Evolutionary conservation across 2,113 vertebrate genomes (phyloP).

Genomic region (Sylvilagus bachmani): DNA sequence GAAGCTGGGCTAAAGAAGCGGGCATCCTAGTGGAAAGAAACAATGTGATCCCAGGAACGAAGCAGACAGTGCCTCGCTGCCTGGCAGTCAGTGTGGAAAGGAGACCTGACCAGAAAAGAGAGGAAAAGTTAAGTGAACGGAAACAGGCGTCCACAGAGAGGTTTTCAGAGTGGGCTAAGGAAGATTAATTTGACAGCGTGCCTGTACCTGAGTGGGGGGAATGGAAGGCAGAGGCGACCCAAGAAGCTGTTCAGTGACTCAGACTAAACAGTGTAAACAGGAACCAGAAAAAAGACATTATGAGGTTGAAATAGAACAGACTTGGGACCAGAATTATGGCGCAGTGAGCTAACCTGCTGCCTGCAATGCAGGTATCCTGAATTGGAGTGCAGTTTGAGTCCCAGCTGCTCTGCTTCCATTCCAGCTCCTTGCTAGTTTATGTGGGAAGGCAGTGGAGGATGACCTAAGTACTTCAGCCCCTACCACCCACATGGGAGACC

Average conservation of each 20-base stretch:
- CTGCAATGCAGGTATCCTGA: too few relatives aligned
- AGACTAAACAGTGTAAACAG: neutral
- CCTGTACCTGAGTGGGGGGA: neutral
- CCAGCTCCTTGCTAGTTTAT: too few relatives aligned
- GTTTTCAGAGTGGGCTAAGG: constrained; percentile 9
- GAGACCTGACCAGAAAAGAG: neutral
- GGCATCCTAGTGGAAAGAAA: neutral
- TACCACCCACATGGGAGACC: too few relatives aligned
- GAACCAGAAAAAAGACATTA: neutral
- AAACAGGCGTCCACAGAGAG: neutral
- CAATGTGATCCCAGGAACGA: neutral
- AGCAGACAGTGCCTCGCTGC: neutral
- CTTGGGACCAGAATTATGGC: too few relatives aligned
- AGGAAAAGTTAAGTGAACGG: neutral
- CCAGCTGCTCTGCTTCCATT: too few relatives aligned
- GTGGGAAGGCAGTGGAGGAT: too few relatives aligned
- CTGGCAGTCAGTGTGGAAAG: neutral
- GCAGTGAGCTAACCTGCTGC: too few relatives aligned
- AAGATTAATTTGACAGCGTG: neutral
- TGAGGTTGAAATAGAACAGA: neutral
- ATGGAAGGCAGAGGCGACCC: neutral
- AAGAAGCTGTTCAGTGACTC: neutral
- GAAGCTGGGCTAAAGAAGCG: neutral
- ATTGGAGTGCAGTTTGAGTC: too few relatives aligned
- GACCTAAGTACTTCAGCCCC: too few relatives aligned